These are phyloP conservation scores for Hypotaenidia okinawae DNA, from an alignment of 2,797 vertebrate genomes.

Conservation along the genomic window DNA sequence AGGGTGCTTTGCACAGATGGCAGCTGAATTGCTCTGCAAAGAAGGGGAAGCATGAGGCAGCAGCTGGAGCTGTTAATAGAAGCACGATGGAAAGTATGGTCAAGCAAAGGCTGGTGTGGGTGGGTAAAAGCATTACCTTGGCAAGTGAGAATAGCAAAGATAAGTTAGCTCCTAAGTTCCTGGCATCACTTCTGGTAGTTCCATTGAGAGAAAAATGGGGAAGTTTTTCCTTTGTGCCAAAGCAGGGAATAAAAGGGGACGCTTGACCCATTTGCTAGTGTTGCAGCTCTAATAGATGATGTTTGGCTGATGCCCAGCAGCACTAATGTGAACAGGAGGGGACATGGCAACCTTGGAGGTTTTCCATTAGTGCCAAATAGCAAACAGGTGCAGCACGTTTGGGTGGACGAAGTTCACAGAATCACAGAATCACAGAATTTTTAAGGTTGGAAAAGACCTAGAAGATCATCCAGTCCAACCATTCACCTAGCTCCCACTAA, in stretches of 20 bases:
- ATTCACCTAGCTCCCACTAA: too few species aligned
- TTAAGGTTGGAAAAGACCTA: too few species aligned
- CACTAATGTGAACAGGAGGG: not conserved
- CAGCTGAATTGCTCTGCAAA: not conserved
- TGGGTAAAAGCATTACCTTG: not conserved
- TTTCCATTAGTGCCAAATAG: not conserved
- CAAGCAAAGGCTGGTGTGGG: too few species aligned
- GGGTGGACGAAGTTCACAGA: not conserved
- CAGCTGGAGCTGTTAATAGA: not conserved
- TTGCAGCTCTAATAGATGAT: not conserved
- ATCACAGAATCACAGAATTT: too few species aligned
- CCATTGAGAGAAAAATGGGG: not conserved
- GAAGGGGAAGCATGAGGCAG: not conserved
- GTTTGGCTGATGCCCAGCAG: not conserved
- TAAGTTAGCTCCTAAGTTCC: not conserved
- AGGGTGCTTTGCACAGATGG: not conserved
- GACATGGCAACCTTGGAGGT: too few species aligned
- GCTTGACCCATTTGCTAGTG: not conserved
- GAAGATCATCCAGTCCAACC: too few species aligned
- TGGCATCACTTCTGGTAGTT: not conserved
- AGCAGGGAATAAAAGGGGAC: not conserved
- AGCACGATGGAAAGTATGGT: not conserved
- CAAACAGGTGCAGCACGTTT: accelerated
- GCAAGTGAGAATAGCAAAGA: not conserved
- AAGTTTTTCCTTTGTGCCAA: not conserved